These are phyloP conservation scores for Drosophila mulleri DNA, from an alignment of 2,888 invertebrate species.

Conservation along the genomic window DNA sequence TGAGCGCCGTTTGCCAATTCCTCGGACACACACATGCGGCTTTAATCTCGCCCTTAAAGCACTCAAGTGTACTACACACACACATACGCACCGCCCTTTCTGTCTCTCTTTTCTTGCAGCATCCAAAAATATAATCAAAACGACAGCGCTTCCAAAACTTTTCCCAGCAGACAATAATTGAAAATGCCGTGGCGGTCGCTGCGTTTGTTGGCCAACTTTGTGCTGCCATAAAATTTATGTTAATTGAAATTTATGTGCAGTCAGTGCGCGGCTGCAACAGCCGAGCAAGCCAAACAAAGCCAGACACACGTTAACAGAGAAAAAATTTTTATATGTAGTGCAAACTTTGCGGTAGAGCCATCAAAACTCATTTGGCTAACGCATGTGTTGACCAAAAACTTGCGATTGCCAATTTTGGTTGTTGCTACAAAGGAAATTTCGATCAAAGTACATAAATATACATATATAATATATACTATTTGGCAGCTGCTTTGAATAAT, in stretches of 20 bases:
- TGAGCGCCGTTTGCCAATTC: constrained; percentile 73
- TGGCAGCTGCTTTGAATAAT: too few relatives aligned
- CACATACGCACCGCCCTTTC: too few relatives aligned
- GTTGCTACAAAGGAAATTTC: neutral
- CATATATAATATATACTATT: too few relatives aligned
- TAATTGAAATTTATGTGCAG: constrained; percentile 78
- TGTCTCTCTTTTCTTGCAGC: neutral
- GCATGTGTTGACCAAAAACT: constrained; percentile 20
- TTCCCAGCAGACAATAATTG: constrained; percentile 71
- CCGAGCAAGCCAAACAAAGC: constrained; percentile 23
- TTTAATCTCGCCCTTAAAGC: constrained; percentile 50
- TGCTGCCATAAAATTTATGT: constrained; percentile 69
- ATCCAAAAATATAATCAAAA: constrained; percentile 39
- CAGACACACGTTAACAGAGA: neutral
- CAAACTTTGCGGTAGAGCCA: constrained; percentile 33
- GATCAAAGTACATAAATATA: neutral
- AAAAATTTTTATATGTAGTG: neutral
- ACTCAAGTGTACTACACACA: constrained; percentile 54
- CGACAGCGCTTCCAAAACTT: constrained; percentile 43
- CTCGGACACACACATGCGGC: constrained; percentile 36
- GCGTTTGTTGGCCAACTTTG: constrained; percentile 54
- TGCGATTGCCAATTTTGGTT: constrained; percentile 5
- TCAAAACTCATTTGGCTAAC: constrained; percentile 49
- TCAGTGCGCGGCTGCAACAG: constrained; percentile 22
- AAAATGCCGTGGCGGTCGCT: constrained; percentile 54